phyloP scores from a whole-genome alignment of 2,888 invertebrate genomes.

The Cheilosia vernalis region DNA sequence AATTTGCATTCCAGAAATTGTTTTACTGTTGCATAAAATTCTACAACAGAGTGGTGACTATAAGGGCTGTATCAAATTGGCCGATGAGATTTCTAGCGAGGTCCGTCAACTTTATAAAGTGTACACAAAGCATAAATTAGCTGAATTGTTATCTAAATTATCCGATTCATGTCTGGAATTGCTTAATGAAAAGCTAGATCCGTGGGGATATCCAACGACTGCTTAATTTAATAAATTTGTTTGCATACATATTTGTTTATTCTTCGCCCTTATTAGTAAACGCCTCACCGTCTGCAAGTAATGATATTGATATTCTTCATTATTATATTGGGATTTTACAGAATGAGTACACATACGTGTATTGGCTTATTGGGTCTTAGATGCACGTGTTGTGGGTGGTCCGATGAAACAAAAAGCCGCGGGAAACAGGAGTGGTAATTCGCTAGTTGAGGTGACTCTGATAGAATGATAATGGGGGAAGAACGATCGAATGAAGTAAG shows the following conservation, averaged over 20 bases:
- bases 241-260: constrained; percentile 2
- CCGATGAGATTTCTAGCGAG: constrained; percentile 92
- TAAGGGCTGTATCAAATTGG: constrained; percentile 90
- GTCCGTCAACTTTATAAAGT: constrained; percentile 92
- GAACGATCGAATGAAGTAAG: too few species aligned
- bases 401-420: too few species aligned
- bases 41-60: constrained; percentile 90
- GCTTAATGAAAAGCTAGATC: constrained; percentile 91
- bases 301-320: too few species aligned
- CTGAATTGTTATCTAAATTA: constrained; percentile 90
- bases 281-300: too few species aligned
- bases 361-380: too few species aligned
- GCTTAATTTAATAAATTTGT: constrained; percentile 75
- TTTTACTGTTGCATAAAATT: constrained; percentile 90
- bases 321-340: too few species aligned
- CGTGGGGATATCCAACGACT: constrained; percentile 89
- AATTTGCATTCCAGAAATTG: constrained; percentile 93
- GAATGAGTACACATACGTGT: too few species aligned
- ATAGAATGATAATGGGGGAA: too few species aligned
- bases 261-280: background rate
- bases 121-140: constrained; percentile 90
- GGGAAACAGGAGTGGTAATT: too few species aligned
- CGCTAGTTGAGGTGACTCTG: too few species aligned
- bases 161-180: constrained; percentile 90
- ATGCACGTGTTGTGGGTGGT: too few species aligned